phyloP scores from a whole-genome alignment of 2,113 vertebrate genomes.

The Synchiropus splendidus region DNA sequence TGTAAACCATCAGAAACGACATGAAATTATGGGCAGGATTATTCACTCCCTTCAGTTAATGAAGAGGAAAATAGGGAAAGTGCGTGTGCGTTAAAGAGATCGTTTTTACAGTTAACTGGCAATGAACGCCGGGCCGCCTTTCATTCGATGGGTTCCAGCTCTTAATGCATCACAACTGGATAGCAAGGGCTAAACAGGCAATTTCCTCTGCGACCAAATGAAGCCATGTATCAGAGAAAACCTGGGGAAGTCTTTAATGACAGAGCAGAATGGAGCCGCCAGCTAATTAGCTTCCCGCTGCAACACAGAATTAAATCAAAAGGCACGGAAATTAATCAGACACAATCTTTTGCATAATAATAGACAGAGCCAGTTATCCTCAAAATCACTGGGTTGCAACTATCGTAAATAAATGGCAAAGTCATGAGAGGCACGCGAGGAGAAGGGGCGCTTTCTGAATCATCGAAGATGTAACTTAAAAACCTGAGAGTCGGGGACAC shows the following conservation, averaged over 20 bases:
- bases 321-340: constrained; percentile 21
- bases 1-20: constrained; percentile 34
- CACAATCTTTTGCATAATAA: constrained; percentile 3
- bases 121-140: constrained; percentile 33
- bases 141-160: constrained; percentile 13
- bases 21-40: constrained; percentile 47
- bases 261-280: constrained; percentile 16
- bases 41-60: constrained; percentile 50
- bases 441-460: constrained; percentile 52
- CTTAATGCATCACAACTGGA: constrained; percentile 5
- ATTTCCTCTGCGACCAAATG: constrained; percentile 31
- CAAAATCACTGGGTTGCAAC: constrained; percentile 17
- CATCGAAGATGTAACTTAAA: constrained; percentile 46
- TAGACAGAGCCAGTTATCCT: too few relatives aligned
- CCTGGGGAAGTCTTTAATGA: constrained; percentile 14
- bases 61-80: constrained; percentile 56
- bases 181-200: background rate
- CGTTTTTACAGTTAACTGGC: constrained; percentile 44
- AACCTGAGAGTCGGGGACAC: constrained; percentile 36
- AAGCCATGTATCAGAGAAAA: constrained; percentile 26
- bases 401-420: constrained; percentile 33
- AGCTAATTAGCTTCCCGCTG: constrained; percentile 28
- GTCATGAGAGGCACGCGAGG: constrained; percentile 53
- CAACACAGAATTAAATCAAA: constrained; percentile 16
- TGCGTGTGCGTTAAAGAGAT: constrained; percentile 31